These are phyloP conservation scores for Rhegmatorhina hoffmannsi DNA, from an alignment of 2,113 vertebrate genomes.

Conservation along the genomic window DNA sequence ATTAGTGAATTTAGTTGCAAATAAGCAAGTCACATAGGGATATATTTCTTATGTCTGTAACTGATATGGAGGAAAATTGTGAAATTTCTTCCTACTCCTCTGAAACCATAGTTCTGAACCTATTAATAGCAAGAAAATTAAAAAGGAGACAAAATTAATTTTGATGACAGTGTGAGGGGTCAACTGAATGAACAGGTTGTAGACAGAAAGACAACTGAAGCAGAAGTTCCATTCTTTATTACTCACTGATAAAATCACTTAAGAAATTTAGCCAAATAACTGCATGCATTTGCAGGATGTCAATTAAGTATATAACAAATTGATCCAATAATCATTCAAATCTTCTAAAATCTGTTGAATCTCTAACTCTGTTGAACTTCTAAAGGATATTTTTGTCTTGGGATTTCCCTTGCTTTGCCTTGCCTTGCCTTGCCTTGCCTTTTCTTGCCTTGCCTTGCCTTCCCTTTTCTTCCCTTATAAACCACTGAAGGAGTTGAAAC, in stretches of 20 bases:
- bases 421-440: background rate
- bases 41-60: background rate
- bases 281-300: background rate
- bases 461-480: background rate
- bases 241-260: background rate
- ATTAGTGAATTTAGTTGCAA: background rate
- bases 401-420: background rate
- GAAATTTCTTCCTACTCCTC: background rate
- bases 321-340: background rate
- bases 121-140: background rate
- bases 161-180: background rate
- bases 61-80: background rate
- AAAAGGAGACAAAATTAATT: background rate
- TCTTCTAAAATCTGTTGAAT: background rate
- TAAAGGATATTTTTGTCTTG: background rate
- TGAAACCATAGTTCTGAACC: background rate
- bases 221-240: accelerated
- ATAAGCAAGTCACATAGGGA: background rate
- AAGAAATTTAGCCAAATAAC: background rate
- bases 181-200: background rate
- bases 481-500: background rate
- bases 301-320: background rate
- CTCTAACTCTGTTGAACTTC: background rate
- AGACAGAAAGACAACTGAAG: background rate
- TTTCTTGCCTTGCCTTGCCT: background rate